Evolutionary conservation across 2,113 vertebrate species (phyloP), one percentile per base, ranked within the genome.

Genomic region (Beaufortia kweichowensis): DNA sequence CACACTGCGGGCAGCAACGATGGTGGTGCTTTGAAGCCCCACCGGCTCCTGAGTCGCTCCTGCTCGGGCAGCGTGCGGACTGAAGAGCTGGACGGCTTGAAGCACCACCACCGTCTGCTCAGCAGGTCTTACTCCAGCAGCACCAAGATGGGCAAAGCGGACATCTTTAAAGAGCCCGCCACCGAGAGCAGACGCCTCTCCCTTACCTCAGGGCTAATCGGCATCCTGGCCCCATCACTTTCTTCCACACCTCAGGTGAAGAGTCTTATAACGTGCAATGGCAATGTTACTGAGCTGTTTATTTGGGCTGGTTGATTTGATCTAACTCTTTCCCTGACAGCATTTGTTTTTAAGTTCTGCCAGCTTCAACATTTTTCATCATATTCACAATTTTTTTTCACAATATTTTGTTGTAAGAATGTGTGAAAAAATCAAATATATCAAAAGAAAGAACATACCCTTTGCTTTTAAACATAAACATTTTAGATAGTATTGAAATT

Each of bases 161-260:
- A 96, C 81, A 87, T 90, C 82, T 92, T 92, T 87, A 94, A 93
- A 87, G 94, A 96, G 85, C 89, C 92, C 63, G 86, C 46, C 57
- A 83, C 87, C 65, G 95, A 95, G 90, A 86, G 93, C 90, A 90
- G 94, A 76, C 90, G 95, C 80, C 94, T 95, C 91, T 96, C 95
- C 86, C 94, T 96, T 89, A 95, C 94, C 94, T 95, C 95, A 94
- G 95, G 95, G 90, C 94, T 96, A 84, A 95, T 95, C 82, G 95
- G 94, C 89, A 95, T 95, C 88, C 90, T 95, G 87, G 92, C 94
- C 79, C 93, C 94, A 72, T 92, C 95, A 55, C 91, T 94, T 82
- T 92, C 93, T 84, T 90, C 91, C 28, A 92, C 94, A 85, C 87
- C 92, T 84, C 85, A 90, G 91, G 94, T 96, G 86, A 85, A 92